Percentiles rank a stretch among this genome's conserved stretches.
Evolutionary conservation across 2,888 invertebrate genomes (phyloP).

Genomic region (Aphodius sticticus): DNA sequence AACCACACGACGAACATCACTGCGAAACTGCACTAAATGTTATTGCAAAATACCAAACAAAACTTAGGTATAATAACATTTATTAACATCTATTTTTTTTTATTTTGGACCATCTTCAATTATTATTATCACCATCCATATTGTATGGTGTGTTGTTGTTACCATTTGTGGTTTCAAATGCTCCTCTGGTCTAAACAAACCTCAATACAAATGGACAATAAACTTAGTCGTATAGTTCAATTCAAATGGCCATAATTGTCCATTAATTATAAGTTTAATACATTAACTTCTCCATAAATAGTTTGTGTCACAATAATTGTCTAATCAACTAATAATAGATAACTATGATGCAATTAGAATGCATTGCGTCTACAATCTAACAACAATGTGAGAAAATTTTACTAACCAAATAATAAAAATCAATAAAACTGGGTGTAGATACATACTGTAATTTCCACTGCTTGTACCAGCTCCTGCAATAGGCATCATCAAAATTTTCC

Average conservation of each 20-base stretch:
- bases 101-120: background rate
- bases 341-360: background rate
- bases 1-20: too few relatives aligned
- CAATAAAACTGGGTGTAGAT: constrained; percentile 40
- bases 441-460: constrained; percentile 74
- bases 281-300: background rate
- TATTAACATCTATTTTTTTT: too few relatives aligned
- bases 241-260: too few relatives aligned
- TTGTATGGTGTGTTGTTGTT: too few relatives aligned
- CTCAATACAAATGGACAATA: too few relatives aligned
- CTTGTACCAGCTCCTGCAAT: constrained; percentile 74
- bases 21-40: too few relatives aligned
- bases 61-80: background rate
- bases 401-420: constrained; percentile 11
- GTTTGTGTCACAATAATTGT: background rate
- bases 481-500: constrained; percentile 77
- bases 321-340: background rate
- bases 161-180: too few relatives aligned
- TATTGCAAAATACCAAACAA: background rate
- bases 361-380: background rate
- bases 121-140: too few relatives aligned
- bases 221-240: too few relatives aligned
- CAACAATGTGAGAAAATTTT: constrained; percentile 5
- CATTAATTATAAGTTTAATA: background rate
- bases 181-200: too few relatives aligned